phyloP scores from a whole-genome alignment of 2,113 vertebrate genomes.

The Bos indicus region DNA sequence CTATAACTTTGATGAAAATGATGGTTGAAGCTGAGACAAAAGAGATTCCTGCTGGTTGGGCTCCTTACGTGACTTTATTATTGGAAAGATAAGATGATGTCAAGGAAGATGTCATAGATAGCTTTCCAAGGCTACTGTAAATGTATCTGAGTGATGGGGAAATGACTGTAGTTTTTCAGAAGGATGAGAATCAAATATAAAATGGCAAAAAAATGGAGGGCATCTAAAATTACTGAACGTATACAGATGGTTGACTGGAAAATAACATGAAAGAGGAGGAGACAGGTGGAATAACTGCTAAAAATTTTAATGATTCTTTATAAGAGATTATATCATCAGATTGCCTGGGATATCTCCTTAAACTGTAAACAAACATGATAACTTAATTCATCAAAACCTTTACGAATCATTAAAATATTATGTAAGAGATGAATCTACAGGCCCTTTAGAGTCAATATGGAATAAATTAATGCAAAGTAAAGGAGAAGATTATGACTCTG shows the following conservation, averaged over 20 bases:
- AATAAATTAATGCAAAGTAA: not conserved
- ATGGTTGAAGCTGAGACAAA: not conserved
- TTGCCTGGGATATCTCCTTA: not conserved
- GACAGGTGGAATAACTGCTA: not conserved
- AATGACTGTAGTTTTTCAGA: not conserved
- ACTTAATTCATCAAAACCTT: not conserved
- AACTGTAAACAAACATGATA: not conserved
- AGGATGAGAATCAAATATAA: not conserved
- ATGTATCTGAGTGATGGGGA: not conserved
- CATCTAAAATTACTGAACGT: not conserved
- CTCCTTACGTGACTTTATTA: not conserved
- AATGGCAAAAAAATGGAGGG: not conserved
- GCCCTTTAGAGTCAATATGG: not conserved
- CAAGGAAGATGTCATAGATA: not conserved
- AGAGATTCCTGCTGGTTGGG: not conserved
- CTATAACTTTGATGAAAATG: not conserved
- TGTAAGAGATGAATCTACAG: not conserved
- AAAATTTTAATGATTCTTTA: not conserved
- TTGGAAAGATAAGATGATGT: not conserved
- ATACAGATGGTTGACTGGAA: not conserved
- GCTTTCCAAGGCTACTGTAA: not conserved
- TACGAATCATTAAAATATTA: not conserved
- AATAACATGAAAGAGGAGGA: not conserved
- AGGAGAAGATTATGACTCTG: not conserved
- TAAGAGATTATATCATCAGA: not conserved